These are phyloP conservation scores for Rhinolophus ferrumequinum DNA, from an alignment of 2,113 vertebrate species.

Conservation along the genomic window DNA sequence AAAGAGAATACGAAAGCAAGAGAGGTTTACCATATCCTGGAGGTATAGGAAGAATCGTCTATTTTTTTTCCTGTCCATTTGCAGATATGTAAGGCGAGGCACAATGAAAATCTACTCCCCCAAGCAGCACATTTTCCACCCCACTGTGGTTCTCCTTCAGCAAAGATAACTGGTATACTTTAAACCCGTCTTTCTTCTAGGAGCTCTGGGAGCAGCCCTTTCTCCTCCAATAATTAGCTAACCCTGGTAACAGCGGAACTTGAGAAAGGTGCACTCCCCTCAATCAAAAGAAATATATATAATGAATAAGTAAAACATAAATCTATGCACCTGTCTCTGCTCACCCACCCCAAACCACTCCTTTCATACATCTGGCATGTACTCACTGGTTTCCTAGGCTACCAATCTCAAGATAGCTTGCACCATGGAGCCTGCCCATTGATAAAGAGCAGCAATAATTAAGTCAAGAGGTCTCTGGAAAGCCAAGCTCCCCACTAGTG, in stretches of 20 bases:
- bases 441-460: slow-evolving; percentile 20
- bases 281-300: neutral
- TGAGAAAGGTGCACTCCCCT: neutral
- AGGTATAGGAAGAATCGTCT: neutral
- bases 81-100: neutral
- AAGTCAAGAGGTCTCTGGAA: neutral
- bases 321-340: slow-evolving; percentile 10
- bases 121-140: neutral
- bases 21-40: neutral
- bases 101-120: neutral
- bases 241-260: neutral
- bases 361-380: neutral
- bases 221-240: slow-evolving; percentile 8
- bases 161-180: neutral
- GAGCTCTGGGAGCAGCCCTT: neutral
- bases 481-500: neutral
- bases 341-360: neutral
- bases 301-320: slow-evolving; percentile 30
- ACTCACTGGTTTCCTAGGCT: slow-evolving; percentile 54
- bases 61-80: neutral
- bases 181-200: slow-evolving; percentile 4
- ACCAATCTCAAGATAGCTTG: slow-evolving; percentile 2
- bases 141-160: neutral
- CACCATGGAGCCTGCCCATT: neutral
- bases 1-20: neutral